These are phyloP conservation scores for Tragelaphus buxtoni DNA, from an alignment of 2,113 vertebrate genomes.

Conservation along the genomic window DNA sequence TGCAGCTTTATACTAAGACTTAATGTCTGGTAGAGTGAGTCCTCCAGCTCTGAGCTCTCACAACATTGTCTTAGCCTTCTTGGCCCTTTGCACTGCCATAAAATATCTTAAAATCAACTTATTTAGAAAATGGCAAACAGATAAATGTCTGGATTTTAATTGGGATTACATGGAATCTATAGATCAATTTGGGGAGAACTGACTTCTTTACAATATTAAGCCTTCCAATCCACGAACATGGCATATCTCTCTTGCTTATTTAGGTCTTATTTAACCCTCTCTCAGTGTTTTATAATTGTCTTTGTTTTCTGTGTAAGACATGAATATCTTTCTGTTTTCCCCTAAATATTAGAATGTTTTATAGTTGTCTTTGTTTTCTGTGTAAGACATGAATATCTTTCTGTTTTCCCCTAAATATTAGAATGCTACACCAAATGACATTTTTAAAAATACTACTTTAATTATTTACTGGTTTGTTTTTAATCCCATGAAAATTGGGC, in stretches of 20 bases:
- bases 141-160: neutral
- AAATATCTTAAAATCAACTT: neutral
- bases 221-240: neutral
- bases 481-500: neutral
- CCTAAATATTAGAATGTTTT: neutral
- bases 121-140: neutral
- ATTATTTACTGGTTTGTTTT: neutral
- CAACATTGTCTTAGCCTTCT: neutral
- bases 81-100: neutral
- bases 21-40: neutral
- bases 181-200: neutral
- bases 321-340: neutral
- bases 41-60: neutral
- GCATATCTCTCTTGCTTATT: neutral
- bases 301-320: neutral
- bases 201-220: neutral
- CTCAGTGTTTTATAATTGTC: neutral
- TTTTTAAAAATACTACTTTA: neutral
- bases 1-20: neutral
- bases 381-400: neutral
- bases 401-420: neutral
- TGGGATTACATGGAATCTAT: neutral
- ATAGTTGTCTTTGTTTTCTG: neutral
- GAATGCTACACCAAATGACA: neutral
- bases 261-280: neutral